phyloP scores from a whole-genome alignment of 1,140 invertebrate genomes.

The Teleopsis dalmanni region DNA sequence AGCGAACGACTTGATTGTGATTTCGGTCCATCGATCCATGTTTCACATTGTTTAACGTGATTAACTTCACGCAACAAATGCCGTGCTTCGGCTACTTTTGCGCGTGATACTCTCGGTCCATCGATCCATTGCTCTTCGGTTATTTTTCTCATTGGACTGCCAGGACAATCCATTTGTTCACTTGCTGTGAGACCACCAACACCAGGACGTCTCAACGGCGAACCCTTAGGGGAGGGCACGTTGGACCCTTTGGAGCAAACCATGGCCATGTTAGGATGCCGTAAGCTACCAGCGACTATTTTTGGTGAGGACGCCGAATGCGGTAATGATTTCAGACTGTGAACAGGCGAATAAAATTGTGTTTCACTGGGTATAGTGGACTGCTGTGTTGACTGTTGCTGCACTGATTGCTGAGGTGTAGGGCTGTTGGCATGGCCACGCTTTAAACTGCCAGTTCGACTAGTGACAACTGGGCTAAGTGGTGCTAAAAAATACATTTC shows the following conservation, averaged over 20 bases:
- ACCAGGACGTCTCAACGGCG: conserved; percentile 47
- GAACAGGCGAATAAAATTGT: conserved; percentile 13
- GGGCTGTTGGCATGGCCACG: conserved; percentile 16
- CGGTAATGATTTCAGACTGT: conserved; percentile 13
- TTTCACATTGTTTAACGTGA: conserved; percentile 71
- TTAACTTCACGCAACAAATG: conserved; percentile 69
- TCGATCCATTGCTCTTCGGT: conserved; percentile 92
- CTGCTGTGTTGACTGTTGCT: background rate
- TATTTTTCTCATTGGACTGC: conserved; percentile 41
- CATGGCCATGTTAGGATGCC: conserved; percentile 17
- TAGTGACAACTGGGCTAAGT: conserved; percentile 13
- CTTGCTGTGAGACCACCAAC: conserved; percentile 26
- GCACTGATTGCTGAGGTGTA: conserved; percentile 2
- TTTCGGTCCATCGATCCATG: conserved; percentile 89
- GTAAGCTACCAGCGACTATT: conserved; percentile 15
- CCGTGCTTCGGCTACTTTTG: conserved; percentile 70
- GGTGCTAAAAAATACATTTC: no score
- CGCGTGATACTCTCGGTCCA: conserved; percentile 80
- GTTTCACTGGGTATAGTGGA: background rate
- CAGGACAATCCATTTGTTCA: conserved; percentile 34
- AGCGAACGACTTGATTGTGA: conserved; percentile 33
- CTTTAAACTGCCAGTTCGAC: conserved; percentile 34
- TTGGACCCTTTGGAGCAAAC: conserved; percentile 37
- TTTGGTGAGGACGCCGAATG: conserved; percentile 18
- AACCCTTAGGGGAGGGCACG: conserved; percentile 51